Percentiles rank a stretch among this genome's conserved stretches.
phyloP scores from a whole-genome alignment of 2,888 invertebrate species.

The Hoplodrina ambigua region DNA sequence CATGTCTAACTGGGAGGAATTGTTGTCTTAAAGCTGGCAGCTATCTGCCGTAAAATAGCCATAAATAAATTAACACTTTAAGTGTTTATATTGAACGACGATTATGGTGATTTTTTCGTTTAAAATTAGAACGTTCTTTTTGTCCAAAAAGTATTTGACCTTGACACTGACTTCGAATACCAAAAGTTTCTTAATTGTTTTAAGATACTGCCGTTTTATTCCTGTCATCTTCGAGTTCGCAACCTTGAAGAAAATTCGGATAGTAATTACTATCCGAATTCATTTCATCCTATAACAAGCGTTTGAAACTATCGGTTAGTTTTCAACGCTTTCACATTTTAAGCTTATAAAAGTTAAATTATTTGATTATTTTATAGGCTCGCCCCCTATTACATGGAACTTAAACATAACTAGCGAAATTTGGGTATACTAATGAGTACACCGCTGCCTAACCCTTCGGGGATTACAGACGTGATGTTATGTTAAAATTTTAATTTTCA shows the following conservation, averaged over 20 bases:
- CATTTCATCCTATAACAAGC: background rate
- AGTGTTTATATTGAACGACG: constrained; percentile 44
- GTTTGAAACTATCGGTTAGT: too few species aligned
- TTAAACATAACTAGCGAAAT: too few species aligned
- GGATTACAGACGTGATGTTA: too few species aligned
- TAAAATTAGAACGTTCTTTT: constrained; percentile 4
- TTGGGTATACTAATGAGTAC: too few species aligned
- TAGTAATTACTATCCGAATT: background rate
- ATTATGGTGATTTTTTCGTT: constrained; percentile 15
- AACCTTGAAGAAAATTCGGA: background rate
- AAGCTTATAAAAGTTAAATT: too few species aligned
- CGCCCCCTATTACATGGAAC: too few species aligned
- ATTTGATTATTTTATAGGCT: too few species aligned
- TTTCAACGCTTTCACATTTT: too few species aligned
- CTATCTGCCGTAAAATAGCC: constrained; percentile 61
- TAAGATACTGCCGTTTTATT: background rate
- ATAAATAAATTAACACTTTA: constrained; percentile 65
- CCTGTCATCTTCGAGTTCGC: background rate
- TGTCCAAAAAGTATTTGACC: background rate
- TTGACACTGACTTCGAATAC: constrained; percentile 3
- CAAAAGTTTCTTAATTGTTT: background rate
- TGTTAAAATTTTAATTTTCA: too few species aligned
- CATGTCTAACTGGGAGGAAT: constrained; percentile 76
- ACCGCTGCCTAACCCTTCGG: too few species aligned
- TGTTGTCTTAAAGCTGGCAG: constrained; percentile 67